These are phyloP conservation scores for Volucella zonaria DNA, from an alignment of 2,888 invertebrate genomes.

Conservation along the genomic window DNA sequence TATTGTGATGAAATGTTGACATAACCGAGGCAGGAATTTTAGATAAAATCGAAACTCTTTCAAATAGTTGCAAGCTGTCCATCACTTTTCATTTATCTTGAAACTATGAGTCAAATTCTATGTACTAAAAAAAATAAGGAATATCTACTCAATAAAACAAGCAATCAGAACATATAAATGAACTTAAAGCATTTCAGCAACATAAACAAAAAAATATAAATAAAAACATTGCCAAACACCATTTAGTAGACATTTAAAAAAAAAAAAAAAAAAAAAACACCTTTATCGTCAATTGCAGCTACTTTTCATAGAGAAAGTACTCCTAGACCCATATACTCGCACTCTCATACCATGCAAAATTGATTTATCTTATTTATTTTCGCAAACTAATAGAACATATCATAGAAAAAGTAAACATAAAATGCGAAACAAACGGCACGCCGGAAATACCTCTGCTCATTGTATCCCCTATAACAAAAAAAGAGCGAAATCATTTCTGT, in stretches of 20 bases:
- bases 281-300: not conserved
- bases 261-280: not conserved
- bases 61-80: too few relatives aligned
- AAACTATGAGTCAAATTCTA: too few relatives aligned
- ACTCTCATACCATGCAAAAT: not conserved
- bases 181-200: not conserved
- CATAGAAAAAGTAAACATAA: not conserved
- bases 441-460: slow-evolving; percentile 52
- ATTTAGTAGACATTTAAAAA: slow-evolving; percentile 4
- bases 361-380: too few relatives aligned
- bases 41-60: too few relatives aligned
- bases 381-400: not conserved
- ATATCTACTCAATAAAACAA: too few relatives aligned
- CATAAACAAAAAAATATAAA: not conserved
- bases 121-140: too few relatives aligned
- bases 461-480: not conserved
- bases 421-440: slow-evolving; percentile 19
- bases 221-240: not conserved
- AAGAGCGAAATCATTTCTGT: slow-evolving; percentile 10
- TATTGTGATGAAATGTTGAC: too few relatives aligned
- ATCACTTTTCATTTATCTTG: too few relatives aligned
- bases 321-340: not conserved
- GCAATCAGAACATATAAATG: too few relatives aligned
- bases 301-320: not conserved
- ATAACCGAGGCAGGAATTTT: too few relatives aligned